These are phyloP conservation scores for Phymanthus crucifer DNA, from an alignment of 92 coral and sea anemone species.

Conservation along the genomic window DNA sequence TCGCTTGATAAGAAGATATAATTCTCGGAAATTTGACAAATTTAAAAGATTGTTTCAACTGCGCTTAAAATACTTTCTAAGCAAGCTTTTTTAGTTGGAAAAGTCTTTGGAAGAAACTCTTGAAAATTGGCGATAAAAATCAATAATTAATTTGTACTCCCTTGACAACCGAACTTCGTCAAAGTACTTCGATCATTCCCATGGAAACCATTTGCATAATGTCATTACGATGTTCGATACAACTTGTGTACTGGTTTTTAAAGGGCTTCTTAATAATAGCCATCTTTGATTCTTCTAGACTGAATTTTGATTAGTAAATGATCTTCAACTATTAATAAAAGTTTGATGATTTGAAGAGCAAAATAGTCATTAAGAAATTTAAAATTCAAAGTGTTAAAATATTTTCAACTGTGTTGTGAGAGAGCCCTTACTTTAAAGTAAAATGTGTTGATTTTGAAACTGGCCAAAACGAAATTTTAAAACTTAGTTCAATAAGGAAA, in stretches of 20 bases:
- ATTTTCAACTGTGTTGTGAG: too few species aligned
- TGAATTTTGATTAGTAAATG: neutral
- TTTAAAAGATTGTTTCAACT: neutral
- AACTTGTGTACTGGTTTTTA: neutral
- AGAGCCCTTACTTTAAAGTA: neutral
- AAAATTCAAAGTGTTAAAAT: too few species aligned
- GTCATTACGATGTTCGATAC: neutral
- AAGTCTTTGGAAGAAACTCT: neutral
- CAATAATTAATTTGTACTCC: neutral
- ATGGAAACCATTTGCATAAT: slow-evolving; percentile 17
- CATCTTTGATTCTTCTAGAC: neutral
- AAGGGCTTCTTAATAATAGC: neutral
- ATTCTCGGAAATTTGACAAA: neutral
- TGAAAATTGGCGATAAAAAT: neutral
- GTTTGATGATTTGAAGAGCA: neutral
- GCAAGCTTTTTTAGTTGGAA: neutral
- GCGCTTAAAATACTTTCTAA: neutral
- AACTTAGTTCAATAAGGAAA: neutral
- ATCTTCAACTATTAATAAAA: neutral
- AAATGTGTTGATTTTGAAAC: neutral
- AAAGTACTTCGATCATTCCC: slow-evolving; percentile 18
- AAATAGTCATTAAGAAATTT: too few species aligned
- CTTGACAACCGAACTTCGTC: slow-evolving; percentile 36
- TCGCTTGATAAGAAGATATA: neutral
- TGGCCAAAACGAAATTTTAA: neutral